Conservation (phyloP, 2,113 vertebrate species). For the Archocentrus centrarchus region DNA sequence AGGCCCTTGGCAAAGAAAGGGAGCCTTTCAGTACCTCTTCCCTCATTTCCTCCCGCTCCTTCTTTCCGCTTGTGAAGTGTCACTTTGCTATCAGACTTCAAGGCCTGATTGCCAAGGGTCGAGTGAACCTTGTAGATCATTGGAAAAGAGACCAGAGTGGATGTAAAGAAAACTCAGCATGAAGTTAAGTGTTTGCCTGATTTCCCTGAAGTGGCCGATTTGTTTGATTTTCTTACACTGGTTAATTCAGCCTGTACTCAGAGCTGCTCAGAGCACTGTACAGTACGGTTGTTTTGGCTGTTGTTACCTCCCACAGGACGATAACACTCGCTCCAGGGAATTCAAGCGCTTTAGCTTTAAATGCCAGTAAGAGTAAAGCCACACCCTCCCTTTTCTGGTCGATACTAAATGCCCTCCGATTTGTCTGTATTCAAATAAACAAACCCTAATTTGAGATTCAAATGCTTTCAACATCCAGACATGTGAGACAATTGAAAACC, state of each 20-base stretch:
- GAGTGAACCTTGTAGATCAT: slow-evolving; percentile 64
- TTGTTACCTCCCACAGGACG: slow-evolving; percentile 37
- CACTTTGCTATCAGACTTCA: slow-evolving; percentile 71
- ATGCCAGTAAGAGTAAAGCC: slow-evolving; percentile 28
- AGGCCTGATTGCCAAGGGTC: slow-evolving; percentile 57
- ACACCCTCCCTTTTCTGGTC: slow-evolving; percentile 22
- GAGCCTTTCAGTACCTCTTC: slow-evolving; percentile 55
- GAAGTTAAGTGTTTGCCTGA: not conserved
- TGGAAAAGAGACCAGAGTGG: slow-evolving; percentile 29
- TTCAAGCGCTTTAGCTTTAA: slow-evolving; percentile 22
- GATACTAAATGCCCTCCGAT: slow-evolving; percentile 51
- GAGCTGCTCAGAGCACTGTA: not conserved
- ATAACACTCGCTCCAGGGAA: slow-evolving; percentile 21
- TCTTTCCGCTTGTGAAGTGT: slow-evolving; percentile 71
- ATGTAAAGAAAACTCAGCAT: not conserved
- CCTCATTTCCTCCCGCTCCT: slow-evolving; percentile 57
- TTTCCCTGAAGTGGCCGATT: not conserved
- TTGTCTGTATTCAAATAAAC: slow-evolving; percentile 74
- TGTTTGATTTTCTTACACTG: slow-evolving; percentile 11
- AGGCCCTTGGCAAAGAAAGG: slow-evolving; percentile 67
- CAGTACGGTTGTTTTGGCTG: slow-evolving; percentile 28
- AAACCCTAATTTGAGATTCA: slow-evolving; percentile 72
- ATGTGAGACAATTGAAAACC: slow-evolving; percentile 64
- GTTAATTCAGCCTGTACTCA: not conserved
- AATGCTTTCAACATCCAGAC: slow-evolving; percentile 64